These are phyloP conservation scores for Seladonia tumulorum DNA, from an alignment of 2,888 invertebrate species.

Conservation along the genomic window DNA sequence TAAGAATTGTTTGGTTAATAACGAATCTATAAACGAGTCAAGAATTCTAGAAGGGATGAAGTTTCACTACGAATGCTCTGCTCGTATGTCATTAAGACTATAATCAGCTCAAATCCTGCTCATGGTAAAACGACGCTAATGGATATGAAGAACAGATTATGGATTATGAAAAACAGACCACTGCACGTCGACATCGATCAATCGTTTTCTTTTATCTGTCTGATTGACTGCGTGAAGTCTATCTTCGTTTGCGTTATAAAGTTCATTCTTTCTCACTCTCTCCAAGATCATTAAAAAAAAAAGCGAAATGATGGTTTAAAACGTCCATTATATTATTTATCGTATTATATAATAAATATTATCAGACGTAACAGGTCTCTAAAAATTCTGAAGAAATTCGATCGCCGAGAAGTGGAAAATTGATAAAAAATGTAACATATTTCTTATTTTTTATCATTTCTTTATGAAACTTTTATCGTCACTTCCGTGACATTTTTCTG, in stretches of 20 bases:
- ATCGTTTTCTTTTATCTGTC: slow-evolving; percentile 53
- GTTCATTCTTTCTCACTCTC: background rate
- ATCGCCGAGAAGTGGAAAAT: background rate
- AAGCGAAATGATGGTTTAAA: background rate
- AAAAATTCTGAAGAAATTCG: background rate
- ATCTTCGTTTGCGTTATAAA: background rate
- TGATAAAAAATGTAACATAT: background rate
- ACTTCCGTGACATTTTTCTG: too few relatives aligned
- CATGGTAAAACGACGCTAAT: slow-evolving; percentile 39
- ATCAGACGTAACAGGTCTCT: background rate
- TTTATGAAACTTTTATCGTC: background rate
- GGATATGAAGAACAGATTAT: slow-evolving; percentile 46
- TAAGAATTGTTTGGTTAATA: background rate
- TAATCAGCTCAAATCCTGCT: slow-evolving; percentile 15
- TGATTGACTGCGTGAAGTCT: slow-evolving; percentile 41
- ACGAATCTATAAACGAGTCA: background rate
- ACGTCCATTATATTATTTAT: background rate
- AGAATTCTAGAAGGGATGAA: background rate
- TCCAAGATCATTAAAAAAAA: background rate
- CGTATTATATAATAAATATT: background rate
- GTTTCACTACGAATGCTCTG: background rate
- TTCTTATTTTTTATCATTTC: background rate
- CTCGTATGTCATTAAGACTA: background rate
- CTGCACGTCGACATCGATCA: slow-evolving; percentile 60
- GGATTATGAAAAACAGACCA: slow-evolving; percentile 70